Evolutionary conservation across 2,888 invertebrate species (phyloP), one percentile per base, ranked within the genome.

Genomic region (Agrotis segetum): DNA sequence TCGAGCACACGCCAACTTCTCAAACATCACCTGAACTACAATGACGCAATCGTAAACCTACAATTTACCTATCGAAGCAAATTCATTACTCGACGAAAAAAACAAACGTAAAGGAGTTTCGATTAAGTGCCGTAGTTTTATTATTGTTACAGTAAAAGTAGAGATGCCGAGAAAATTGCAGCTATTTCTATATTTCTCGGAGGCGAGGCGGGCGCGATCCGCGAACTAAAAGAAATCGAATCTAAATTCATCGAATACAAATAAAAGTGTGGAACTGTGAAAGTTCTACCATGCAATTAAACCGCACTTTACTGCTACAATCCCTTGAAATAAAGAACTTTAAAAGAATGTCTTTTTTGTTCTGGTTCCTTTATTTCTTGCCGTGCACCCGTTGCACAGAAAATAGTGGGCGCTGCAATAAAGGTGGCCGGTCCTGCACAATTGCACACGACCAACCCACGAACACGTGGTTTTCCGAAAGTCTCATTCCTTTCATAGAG

Each of bases 311-410:
- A 92, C 90, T 90, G 92, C 91, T 92, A 92, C 94, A 94, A 93
- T 94, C 92, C 93, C 92, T 93, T 93, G 89, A 92, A 95, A 94
- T 95, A 95, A 94, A 94, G 95, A 93, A 94, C 91, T 94, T 92
- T 93, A 92, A 92, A 92, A 91, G 91, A 92, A 90, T 90, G 91
- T 91, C 90, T 90, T 92, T 93, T 95, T 94, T 93, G 92, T 92
- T 92, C 89, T 82, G 79, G 84, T 77, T 89, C 89, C 88, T 93
- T 91, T 93, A 92, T 92, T 92, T 91, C 90, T 91, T 87, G 83
- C 86, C 88, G 90, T 88, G 84, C 85, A 88, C 86, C 88, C 89
- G 88, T 86, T 90, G 87, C 87, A 83, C 90, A 89, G 90, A 90
- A 91, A 91, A 92, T 93, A 93, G 92, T 91, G 91, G 88, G 87